Conservation (phyloP, 2,888 invertebrate genomes). For the Drosophila testacea region DNA sequence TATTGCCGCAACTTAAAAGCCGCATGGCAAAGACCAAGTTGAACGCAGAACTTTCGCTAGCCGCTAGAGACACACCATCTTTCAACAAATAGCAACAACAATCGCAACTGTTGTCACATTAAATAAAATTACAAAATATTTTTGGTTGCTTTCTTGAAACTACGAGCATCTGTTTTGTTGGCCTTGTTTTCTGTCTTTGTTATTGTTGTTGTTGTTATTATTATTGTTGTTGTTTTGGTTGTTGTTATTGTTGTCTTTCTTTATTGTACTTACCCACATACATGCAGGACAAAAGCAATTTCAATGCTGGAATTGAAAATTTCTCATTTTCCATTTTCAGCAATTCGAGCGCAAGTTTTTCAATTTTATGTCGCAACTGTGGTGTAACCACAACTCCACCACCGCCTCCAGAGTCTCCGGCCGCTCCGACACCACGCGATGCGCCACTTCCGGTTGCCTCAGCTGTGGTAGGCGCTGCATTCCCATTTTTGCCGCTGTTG, state of each 20-base stretch:
- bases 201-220: constrained; percentile 36
- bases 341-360: constrained; percentile 89
- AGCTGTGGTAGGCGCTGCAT: constrained; percentile 41
- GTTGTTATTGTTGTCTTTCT: constrained; percentile 4
- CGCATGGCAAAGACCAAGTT: not conserved
- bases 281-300: constrained; percentile 91
- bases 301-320: constrained; percentile 89
- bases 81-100: not conserved
- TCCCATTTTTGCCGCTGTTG: constrained; percentile 67
- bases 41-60: constrained; percentile 7
- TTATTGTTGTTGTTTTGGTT: not conserved
- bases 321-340: constrained; percentile 89
- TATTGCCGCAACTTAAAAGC: not conserved
- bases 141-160: constrained; percentile 29
- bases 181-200: constrained; percentile 16
- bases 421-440: constrained; percentile 15
- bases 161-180: constrained; percentile 33
- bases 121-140: constrained; percentile 70
- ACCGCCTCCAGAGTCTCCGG: constrained; percentile 31
- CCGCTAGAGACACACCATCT: not conserved
- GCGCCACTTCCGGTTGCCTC: constrained; percentile 21
- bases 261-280: constrained; percentile 88
- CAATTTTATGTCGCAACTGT: constrained; percentile 88
- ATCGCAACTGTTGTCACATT: constrained; percentile 41
- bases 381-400: constrained; percentile 85